phyloP scores from a whole-genome alignment of 2,797 vertebrate genomes.

The Botia kubotai region DNA sequence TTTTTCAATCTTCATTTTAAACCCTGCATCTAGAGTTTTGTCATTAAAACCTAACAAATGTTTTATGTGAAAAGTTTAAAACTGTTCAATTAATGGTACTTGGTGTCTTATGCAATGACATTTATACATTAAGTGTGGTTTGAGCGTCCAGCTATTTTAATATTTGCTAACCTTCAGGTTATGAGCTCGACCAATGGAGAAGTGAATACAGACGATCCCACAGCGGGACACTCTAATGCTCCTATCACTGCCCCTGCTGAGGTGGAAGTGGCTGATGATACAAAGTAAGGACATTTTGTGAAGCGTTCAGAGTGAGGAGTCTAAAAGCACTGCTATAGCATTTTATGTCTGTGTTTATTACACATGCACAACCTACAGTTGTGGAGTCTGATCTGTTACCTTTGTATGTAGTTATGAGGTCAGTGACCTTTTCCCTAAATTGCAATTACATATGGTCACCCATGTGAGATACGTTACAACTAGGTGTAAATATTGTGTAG shows the following conservation, averaged over 20 bases:
- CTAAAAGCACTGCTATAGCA: neutral
- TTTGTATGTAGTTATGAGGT: too few species aligned
- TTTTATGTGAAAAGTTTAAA: neutral
- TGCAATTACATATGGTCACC: too few species aligned
- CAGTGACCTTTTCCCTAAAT: too few species aligned
- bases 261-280: conserved; percentile 91
- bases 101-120: neutral
- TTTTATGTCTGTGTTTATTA: neutral
- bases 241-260: conserved; percentile 93
- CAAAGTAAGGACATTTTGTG: conserved; percentile 81
- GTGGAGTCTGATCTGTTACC: too few species aligned
- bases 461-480: neutral
- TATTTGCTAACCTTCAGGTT: conserved; percentile 77
- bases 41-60: neutral
- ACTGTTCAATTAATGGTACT: neutral
- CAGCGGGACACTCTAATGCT: conserved; percentile 92
- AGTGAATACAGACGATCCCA: conserved; percentile 94
- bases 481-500: neutral
- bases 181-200: conserved; percentile 96
- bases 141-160: neutral
- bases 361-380: too few species aligned
- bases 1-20: neutral
- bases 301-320: neutral
- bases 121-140: neutral
- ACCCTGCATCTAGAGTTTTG: neutral